phyloP scores from a whole-genome alignment of 2,888 invertebrate genomes.

The Argynnis bischoffii region DNA sequence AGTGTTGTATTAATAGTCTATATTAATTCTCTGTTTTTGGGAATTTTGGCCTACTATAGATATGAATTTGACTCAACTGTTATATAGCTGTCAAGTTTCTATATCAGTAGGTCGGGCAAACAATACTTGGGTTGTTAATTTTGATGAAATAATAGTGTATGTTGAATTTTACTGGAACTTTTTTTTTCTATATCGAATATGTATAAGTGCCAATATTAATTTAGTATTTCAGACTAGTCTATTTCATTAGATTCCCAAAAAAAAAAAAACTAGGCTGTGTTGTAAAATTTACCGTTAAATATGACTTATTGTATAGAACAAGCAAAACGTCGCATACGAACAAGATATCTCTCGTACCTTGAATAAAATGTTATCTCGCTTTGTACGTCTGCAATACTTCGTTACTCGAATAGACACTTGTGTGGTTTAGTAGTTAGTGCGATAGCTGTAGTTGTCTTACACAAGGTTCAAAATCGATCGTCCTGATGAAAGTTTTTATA shows the following conservation, averaged over 20 bases:
- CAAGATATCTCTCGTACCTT: conserved; percentile 24
- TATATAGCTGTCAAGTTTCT: no score
- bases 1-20: not conserved
- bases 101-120: no score
- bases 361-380: conserved; percentile 20
- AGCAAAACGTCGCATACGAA: conserved; percentile 27
- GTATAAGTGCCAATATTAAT: no score
- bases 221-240: no score
- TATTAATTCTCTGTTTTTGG: not conserved
- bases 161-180: no score
- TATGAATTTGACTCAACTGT: not conserved
- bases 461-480: conserved; percentile 29
- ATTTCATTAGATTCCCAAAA: not conserved
- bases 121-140: not conserved
- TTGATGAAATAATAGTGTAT: not conserved
- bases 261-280: no score
- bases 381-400: conserved; percentile 29
- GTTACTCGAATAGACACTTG: conserved; percentile 30
- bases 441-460: conserved; percentile 33
- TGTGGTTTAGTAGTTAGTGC: conserved; percentile 30
- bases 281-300: not conserved
- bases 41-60: not conserved
- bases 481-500: conserved; percentile 15
- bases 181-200: no score
- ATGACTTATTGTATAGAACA: not conserved